These are phyloP conservation scores for Drosophila repletoides DNA, from an alignment of 1,140 invertebrate species.

Conservation along the genomic window DNA sequence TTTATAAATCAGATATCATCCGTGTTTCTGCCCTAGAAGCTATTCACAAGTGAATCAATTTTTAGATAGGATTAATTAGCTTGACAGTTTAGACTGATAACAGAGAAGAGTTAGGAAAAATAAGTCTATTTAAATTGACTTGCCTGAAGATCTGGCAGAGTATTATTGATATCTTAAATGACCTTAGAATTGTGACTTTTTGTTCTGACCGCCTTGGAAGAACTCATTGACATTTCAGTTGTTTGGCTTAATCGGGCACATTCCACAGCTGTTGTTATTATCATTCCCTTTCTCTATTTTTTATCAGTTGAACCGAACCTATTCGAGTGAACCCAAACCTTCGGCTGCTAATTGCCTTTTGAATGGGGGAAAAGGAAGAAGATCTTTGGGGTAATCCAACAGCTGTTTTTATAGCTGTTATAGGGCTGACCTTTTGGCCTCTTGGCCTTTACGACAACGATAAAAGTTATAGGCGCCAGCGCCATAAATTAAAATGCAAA, in stretches of 20 bases:
- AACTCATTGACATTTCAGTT: constrained; percentile 2
- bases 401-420: constrained; percentile 42
- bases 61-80: no score
- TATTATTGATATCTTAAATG: not conserved
- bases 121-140: not conserved
- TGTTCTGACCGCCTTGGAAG: not conserved
- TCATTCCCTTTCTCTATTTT: not conserved
- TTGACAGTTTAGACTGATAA: no score
- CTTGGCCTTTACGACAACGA: constrained; percentile 36
- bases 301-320: not conserved
- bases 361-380: constrained; percentile 9
- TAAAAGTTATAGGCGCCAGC: constrained; percentile 75
- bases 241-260: not conserved
- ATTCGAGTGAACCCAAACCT: constrained; percentile 6
- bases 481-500: constrained; percentile 78
- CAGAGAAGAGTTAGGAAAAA: no score
- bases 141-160: not conserved
- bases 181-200: not conserved
- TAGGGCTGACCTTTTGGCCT: constrained; percentile 32
- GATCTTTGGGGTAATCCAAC: constrained; percentile 39
- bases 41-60: no score
- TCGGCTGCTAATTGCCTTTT: constrained; percentile 59
- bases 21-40: no score
- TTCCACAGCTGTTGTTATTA: constrained; percentile 22
- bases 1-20: no score